Conservation (phyloP, 2,888 invertebrate genomes). For the Athalia circularis region DNA sequence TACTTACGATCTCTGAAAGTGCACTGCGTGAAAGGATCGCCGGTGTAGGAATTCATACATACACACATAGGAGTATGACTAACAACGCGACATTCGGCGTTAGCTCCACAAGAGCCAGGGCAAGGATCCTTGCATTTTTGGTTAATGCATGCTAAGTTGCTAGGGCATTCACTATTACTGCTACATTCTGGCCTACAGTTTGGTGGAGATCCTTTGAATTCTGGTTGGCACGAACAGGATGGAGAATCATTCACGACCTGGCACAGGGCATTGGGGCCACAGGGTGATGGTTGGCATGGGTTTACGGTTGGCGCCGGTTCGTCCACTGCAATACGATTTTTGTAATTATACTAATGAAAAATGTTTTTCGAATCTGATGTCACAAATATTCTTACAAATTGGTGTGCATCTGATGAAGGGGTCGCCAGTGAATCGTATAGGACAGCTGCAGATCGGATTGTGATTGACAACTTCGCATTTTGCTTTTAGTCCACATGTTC, state of each 20-base stretch:
- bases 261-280: conserved; percentile 73
- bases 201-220: conserved; percentile 72
- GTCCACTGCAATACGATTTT: conserved; percentile 58
- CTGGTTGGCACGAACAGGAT: conserved; percentile 75
- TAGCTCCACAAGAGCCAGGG: conserved; percentile 82
- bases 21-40: conserved; percentile 80
- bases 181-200: conserved; percentile 72
- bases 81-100: conserved; percentile 79
- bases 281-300: conserved; percentile 73
- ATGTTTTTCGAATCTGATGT: no score
- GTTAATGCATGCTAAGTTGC: conserved; percentile 83
- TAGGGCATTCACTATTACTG: conserved; percentile 75
- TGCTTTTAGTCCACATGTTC: conserved; percentile 75
- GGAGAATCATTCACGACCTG: conserved; percentile 73
- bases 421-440: conserved; percentile 75
- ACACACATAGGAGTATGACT: conserved; percentile 78
- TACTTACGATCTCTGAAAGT: conserved; percentile 69
- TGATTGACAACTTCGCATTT: conserved; percentile 76
- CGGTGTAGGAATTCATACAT: conserved; percentile 77
- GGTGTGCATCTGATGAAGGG: conserved; percentile 77
- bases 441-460: conserved; percentile 76
- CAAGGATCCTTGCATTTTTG: conserved; percentile 88
- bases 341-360: conserved; percentile 11
- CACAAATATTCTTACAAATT: conserved; percentile 75
- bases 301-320: conserved; percentile 65